Evolutionary conservation across 2,113 vertebrate species (phyloP), one percentile per base, ranked within the genome.

Genomic region (Microcebus lehilahytsara): DNA sequence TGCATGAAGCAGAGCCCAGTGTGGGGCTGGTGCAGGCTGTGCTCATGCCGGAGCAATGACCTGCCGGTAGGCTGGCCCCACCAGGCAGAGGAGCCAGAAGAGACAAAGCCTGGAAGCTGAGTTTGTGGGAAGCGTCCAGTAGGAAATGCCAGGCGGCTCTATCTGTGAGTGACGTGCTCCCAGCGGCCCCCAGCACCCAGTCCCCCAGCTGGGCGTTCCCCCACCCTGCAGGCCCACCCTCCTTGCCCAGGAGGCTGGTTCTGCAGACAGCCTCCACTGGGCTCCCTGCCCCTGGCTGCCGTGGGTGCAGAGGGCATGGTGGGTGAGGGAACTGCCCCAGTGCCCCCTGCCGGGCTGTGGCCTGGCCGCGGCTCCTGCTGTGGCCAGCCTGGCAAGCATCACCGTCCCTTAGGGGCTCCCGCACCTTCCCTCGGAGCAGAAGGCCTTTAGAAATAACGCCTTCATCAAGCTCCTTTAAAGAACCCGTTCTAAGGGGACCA

Each of bases 311-410:
- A 62, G 71, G 27, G 25, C 11, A 69, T 32, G 11, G 60, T 23
- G 16, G 34, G 40, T 37, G 25, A 14, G 4, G 14, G 6, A 3
- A 25, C 10, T 3, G 14, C 22, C 10, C 11, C 7, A 20, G 13
- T 3, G 1, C 19, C 34, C 40, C 32, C 66, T 62, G 10, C 11
- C 30, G 46, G 5, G 64, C 92, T 32, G 5, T 11, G 19, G 62
- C 11, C n/a, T 10, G n/a, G 30, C 14, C 6, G 42, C 7, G 53
- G 64, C 53, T 80, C 23, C 4, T 62, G 32, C 37, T 51, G 30
- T 20, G 27, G 84, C n/a, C 9, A 12, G 60, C 17, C 17, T 46
- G 30, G 64, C 9, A 17, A 46, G 53, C 3, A 34, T n/a, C 34
- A 66, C 34, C 16, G 67, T 79, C 46, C 46, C 34, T 56, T 17